These are phyloP conservation scores for Cremastinae sp. DNA, from an alignment of 2,888 invertebrate genomes.

Conservation along the genomic window DNA sequence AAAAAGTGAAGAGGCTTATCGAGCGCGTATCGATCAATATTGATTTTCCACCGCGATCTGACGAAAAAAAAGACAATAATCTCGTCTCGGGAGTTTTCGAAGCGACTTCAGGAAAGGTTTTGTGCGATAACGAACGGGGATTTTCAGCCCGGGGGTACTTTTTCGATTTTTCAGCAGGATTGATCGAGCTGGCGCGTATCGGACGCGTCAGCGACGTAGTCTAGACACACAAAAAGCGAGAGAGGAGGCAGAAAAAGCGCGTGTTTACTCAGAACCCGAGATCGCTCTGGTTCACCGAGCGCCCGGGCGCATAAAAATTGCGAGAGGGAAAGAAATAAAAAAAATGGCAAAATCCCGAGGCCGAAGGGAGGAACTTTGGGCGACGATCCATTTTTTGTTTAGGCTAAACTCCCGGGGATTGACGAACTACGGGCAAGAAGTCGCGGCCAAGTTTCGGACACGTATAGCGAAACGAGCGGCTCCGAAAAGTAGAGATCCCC, in stretches of 20 bases:
- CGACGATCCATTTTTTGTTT: conserved; percentile 71
- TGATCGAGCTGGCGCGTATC: background rate
- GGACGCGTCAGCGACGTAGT: conserved; percentile 18
- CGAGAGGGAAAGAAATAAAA: conserved; percentile 14
- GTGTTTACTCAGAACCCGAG: background rate
- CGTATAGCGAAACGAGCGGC: conserved; percentile 47
- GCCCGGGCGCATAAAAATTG: background rate
- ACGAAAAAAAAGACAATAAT: conserved; percentile 32
- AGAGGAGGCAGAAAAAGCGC: background rate
- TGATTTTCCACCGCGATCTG: conserved; percentile 65
- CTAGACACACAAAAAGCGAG: background rate
- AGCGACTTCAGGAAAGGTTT: conserved; percentile 42
- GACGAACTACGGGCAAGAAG: conserved; percentile 71
- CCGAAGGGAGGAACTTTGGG: no score
- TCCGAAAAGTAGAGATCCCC: conserved; percentile 62
- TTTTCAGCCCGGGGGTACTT: conserved; percentile 62
- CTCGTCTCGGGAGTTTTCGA: conserved; percentile 33
- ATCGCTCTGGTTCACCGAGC: background rate
- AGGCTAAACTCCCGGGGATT: conserved; percentile 74
- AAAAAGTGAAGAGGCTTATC: conserved; percentile 66
- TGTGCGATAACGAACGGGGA: conserved; percentile 64
- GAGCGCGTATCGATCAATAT: conserved; percentile 66
- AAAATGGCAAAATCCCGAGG: background rate
- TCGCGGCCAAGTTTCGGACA: conserved; percentile 45
- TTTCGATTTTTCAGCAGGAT: background rate